Base-by-base conservation (phyloP, 2,113 vertebrate genomes). In the Carassius carassius region DNA sequence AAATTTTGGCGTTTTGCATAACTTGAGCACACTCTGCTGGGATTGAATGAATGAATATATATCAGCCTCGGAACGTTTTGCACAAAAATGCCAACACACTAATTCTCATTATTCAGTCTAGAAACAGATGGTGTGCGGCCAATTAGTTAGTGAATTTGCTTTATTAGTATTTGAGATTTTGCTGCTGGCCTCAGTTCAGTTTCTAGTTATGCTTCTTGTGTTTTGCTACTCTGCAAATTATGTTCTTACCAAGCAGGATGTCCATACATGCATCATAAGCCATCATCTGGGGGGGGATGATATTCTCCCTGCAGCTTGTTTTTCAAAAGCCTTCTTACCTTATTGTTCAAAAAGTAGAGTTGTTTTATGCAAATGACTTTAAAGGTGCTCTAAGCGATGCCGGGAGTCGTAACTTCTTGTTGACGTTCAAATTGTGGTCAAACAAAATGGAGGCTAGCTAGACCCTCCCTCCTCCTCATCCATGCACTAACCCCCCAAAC, bases 71-170 rank as follows among this genome's bases (percentile, higher is more conserved):
- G 86, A 70, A 86, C 90, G 56, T 86, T 82, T 87, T 88, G 87
- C 86, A 86, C 84, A 75, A 81, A 88, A 92, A 89, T 88, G 62
- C 19, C 47, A 78, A 82, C 84, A 91, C 88, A 93, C 88, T 91
- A 74, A 81, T 85, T 88, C 88, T 93, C 92, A 92, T 93, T 93
- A 93, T 92, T 94, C 87, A 90, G 88, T 91, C 91, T 90, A 75
- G 90, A 93, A 93, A 93, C 94, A 94, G 93, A 93, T 94, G 93
- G 92, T 91, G 90, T 89, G 84, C 90, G 79, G 88, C 90, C 91
- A 94, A 92, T 94, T 94, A 94, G 91, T 51, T 62, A 51, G 85
- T 78, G 89, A 91, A 93, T 92, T 92, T 92, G 92, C 90, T 92
- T 91, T 93, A 94, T 93, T 92, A 92, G 89, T 90, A 78, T 84